Percentiles rank a stretch among this genome's conserved stretches.
These are phyloP conservation scores for Erethizon dorsatum DNA, from an alignment of 2,797 vertebrate genomes.

Conservation along the genomic window DNA sequence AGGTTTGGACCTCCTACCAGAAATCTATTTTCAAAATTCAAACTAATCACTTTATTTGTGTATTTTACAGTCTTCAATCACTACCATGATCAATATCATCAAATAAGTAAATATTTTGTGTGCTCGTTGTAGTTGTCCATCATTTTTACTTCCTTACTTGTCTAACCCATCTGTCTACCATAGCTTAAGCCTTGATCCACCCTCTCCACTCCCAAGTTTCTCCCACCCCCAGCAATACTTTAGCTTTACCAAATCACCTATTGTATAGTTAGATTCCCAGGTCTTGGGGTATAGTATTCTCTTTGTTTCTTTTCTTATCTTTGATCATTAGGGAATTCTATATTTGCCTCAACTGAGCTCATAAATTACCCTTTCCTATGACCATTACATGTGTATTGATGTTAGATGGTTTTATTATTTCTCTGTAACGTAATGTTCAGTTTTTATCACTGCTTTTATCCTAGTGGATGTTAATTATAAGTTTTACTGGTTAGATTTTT, in stretches of 20 bases:
- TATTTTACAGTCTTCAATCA: background rate
- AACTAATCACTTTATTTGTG: background rate
- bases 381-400: background rate
- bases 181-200: background rate
- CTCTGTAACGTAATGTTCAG: background rate
- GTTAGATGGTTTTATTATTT: background rate
- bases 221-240: background rate
- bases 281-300: background rate
- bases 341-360: background rate
- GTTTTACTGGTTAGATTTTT: background rate
- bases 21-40: conserved; percentile 22
- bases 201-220: background rate
- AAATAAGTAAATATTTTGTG: background rate
- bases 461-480: background rate
- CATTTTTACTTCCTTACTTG: background rate
- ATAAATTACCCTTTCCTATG: background rate
- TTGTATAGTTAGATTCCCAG: background rate
- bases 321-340: background rate
- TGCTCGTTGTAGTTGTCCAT: background rate
- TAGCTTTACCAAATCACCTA: background rate
- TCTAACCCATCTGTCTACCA: background rate
- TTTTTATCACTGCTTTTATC: background rate
- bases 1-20: background rate
- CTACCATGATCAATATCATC: background rate
- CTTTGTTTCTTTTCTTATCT: background rate